Evolutionary conservation across 2,888 invertebrate species (phyloP), one percentile per base, ranked within the genome.

Genomic region (Drosophila silvestris): DNA sequence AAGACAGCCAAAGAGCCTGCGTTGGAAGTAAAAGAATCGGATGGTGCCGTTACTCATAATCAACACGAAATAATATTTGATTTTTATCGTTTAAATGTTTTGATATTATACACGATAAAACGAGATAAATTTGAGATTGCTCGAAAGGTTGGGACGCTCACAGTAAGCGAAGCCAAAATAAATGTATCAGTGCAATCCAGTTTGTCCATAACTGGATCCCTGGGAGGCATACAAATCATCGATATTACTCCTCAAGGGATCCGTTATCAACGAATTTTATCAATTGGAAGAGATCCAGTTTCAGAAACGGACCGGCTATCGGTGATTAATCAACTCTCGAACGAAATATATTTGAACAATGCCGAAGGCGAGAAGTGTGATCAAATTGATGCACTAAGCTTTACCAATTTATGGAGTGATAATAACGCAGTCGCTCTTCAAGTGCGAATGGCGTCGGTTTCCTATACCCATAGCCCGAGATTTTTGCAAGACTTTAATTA

Each of bases 81-180:
- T 93, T 99, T 99, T 93, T 97, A 98, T 93, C 95, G 98, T 16
- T 94, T 99, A 70, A 98, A 98, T 93, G 96, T 99, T 73, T 94
- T 99, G 67, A 94, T 99, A 78, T 94, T 99, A 77, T 95, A 98
- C 70, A 97, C 97, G 1, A 95, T 97, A 0, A 94, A 96, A 88
- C 96, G 95, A 81, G 96, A 96, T 78, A 96, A 96, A 52, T 94
- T 94, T 79, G 93, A 96, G 59, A 94, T 96, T 37, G 98, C 97
- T 0, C 95, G 96, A 82, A 99, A 99, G 94, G 97, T 99, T 73
- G 98, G 98, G 69, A 99, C 98, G 0, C 97, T 98, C 26, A 98
- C 98, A 19, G 96, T 99, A 95, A 96, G 96, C 74, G 97, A 97
- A 92, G 98, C 98, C 1, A 96, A 96, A 93, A 97, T 99, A 82